phyloP scores from a whole-genome alignment of 2,113 vertebrate species.

The Pseudorasbora parva region DNA sequence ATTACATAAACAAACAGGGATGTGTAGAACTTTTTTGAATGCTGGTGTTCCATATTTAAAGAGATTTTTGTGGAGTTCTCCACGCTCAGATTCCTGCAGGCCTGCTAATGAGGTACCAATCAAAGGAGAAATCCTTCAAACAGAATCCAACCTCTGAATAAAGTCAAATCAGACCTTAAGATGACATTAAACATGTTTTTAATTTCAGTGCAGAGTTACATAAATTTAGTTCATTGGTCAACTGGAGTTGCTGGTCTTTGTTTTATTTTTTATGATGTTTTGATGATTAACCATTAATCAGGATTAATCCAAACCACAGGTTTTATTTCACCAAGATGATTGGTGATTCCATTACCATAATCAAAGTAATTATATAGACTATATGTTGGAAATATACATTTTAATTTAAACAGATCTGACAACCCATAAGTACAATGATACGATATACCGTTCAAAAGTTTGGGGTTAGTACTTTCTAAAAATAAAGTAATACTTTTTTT shows the following conservation, averaged over 20 bases:
- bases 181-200: conserved; percentile 9
- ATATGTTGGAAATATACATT: neutral
- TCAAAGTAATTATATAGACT: neutral
- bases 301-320: conserved; percentile 40
- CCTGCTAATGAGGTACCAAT: conserved; percentile 33
- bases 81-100: neutral
- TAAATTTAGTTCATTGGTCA: neutral
- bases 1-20: neutral
- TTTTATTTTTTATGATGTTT: too few species aligned
- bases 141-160: neutral
- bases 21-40: neutral
- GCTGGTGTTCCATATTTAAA: neutral
- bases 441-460: neutral
- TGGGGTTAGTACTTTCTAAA: neutral
- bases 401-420: neutral
- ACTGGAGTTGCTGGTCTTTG: neutral
- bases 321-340: conserved; percentile 36
- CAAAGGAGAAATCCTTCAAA: conserved; percentile 38
- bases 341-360: neutral
- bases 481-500: neutral
- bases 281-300: conserved; percentile 30
- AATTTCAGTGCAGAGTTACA: conserved; percentile 12
- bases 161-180: neutral
- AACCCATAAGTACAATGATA: neutral
- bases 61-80: conserved; percentile 2